phyloP scores from a whole-genome alignment of 2,888 invertebrate species.

The Papilio demoleus region DNA sequence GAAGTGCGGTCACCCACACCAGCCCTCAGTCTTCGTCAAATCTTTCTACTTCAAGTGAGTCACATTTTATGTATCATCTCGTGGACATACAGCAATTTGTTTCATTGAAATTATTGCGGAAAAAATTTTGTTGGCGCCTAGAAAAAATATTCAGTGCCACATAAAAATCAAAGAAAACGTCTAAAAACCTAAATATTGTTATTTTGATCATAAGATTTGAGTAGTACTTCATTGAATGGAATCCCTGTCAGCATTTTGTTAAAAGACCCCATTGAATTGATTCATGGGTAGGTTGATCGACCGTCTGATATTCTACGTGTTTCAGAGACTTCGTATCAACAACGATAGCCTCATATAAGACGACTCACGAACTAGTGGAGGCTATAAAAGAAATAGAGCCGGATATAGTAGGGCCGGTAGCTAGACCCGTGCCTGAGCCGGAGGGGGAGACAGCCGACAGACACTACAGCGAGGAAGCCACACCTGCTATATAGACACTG shows the following conservation, averaged over 20 bases:
- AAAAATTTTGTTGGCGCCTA: not conserved
- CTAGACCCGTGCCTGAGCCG: slow-evolving; percentile 41
- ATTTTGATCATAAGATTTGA: no score
- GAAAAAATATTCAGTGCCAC: not conserved
- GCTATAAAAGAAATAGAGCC: slow-evolving; percentile 64
- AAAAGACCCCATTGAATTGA: no score
- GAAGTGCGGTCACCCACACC: slow-evolving; percentile 68
- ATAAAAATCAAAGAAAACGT: not conserved
- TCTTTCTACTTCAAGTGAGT: slow-evolving; percentile 74
- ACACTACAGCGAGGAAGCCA: slow-evolving; percentile 49
- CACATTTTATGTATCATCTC: slow-evolving; percentile 4
- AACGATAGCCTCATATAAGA: slow-evolving; percentile 73
- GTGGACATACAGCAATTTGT: not conserved
- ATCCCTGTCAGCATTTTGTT: no score
- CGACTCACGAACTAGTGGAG: slow-evolving; percentile 65
- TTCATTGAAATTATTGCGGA: not conserved
- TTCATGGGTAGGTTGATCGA: no score
- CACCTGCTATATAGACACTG: slow-evolving; percentile 30
- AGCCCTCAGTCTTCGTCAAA: slow-evolving; percentile 76
- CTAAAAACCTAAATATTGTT: no score
- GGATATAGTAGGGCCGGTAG: slow-evolving; percentile 43
- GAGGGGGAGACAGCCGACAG: slow-evolving; percentile 34
- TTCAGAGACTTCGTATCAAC: slow-evolving; percentile 71
- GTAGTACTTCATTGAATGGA: no score
- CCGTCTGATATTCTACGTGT: not conserved